phyloP scores from a whole-genome alignment of 2,888 invertebrate species.

The Lycocerus yunnanus region DNA sequence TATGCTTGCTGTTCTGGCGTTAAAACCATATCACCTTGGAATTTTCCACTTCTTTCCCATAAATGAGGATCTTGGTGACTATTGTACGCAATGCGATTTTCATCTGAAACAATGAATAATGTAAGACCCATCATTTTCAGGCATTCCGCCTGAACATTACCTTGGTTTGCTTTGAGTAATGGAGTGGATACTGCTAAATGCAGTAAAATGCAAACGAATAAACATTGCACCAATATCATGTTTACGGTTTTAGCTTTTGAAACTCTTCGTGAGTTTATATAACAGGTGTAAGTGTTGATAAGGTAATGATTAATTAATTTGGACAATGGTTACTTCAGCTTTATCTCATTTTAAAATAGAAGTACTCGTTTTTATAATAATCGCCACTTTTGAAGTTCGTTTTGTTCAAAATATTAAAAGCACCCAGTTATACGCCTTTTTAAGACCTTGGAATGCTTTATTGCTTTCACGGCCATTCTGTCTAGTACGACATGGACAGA shows the following conservation, averaged over 20 bases:
- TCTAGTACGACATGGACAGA: too few species aligned
- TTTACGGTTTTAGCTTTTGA: neutral
- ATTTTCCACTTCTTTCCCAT: slow-evolving; percentile 20
- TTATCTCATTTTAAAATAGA: neutral
- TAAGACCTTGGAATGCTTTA: too few species aligned
- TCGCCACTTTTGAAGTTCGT: too few species aligned
- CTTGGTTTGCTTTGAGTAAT: neutral
- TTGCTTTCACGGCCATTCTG: too few species aligned
- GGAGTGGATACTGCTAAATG: neutral
- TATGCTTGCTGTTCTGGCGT: neutral
- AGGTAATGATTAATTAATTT: neutral
- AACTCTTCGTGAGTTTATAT: too few species aligned
- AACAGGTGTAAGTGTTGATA: neutral
- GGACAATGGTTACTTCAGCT: neutral
- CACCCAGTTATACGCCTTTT: too few species aligned
- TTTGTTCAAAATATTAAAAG: too few species aligned
- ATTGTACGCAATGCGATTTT: neutral
- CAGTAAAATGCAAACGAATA: neutral
- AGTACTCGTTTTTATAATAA: too few species aligned
- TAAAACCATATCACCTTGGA: slow-evolving; percentile 19
- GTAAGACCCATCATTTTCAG: neutral
- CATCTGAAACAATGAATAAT: neutral
- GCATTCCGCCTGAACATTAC: neutral
- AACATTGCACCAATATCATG: neutral
- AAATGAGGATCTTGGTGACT: neutral